phyloP scores from a whole-genome alignment of 2,113 vertebrate genomes.

The Candoia aspera region DNA sequence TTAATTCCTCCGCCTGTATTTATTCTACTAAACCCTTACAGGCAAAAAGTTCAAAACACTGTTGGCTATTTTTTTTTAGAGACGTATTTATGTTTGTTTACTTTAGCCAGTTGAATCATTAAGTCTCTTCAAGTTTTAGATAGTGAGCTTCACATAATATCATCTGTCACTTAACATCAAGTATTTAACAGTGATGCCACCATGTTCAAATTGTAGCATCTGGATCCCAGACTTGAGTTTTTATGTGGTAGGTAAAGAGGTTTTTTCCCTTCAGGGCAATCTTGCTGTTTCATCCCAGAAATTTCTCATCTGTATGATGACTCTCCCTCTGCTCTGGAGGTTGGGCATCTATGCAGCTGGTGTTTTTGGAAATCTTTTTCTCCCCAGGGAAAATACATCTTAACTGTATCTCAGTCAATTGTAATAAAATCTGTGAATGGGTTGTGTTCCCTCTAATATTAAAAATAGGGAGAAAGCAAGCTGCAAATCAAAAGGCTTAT shows the following conservation, averaged over 20 bases:
- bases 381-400: slow-evolving; percentile 53
- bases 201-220: slow-evolving; percentile 62
- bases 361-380: slow-evolving; percentile 61
- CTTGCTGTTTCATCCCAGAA: slow-evolving; percentile 62
- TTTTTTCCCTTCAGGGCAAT: slow-evolving; percentile 55
- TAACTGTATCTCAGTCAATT: slow-evolving; percentile 39
- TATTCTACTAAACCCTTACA: slow-evolving; percentile 32
- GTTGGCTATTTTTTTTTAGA: not conserved
- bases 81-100: slow-evolving; percentile 59
- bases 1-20: slow-evolving; percentile 39
- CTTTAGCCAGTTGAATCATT: slow-evolving; percentile 55
- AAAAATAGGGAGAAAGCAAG: not conserved
- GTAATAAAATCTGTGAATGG: not conserved
- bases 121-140: slow-evolving; percentile 45
- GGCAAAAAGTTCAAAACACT: slow-evolving; percentile 54
- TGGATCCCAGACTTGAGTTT: slow-evolving; percentile 59
- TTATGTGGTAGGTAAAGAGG: slow-evolving; percentile 45
- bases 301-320: slow-evolving; percentile 72
- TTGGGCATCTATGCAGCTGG: slow-evolving; percentile 46
- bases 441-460: not conserved
- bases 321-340: slow-evolving; percentile 64
- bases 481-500: slow-evolving; percentile 26
- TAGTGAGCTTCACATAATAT: slow-evolving; percentile 52
- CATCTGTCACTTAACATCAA: slow-evolving; percentile 61
- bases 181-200: slow-evolving; percentile 57